Percentiles rank a stretch among this genome's conserved stretches.
Conservation (phyloP, 1,140 invertebrate species). For the Drosophila ambigua region DNA sequence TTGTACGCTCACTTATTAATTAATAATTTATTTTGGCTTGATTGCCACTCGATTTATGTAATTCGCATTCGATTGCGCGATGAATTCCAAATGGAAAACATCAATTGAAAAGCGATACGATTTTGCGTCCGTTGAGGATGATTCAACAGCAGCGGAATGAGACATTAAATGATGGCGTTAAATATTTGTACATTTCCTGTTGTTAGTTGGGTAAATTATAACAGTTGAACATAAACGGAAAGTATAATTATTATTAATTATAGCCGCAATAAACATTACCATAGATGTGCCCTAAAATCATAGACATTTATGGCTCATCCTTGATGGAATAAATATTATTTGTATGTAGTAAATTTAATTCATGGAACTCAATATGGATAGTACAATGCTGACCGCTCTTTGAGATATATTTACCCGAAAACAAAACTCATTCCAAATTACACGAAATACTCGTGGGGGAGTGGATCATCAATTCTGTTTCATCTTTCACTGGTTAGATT, state of each 20-base stretch:
- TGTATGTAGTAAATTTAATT: background rate
- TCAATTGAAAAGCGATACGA: constrained; percentile 28
- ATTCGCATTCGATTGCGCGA: constrained; percentile 2
- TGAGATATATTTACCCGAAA: no score
- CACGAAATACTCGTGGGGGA: no score
- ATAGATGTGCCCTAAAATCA: no score
- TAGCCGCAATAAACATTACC: no score
- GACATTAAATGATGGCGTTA: background rate
- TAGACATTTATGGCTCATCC: no score
- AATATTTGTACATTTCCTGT: background rate
- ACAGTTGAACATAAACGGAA: no score
- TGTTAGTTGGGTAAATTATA: no score
- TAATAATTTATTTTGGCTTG: constrained; percentile 47
- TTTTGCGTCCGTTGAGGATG: background rate
- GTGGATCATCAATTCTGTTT: constrained; percentile 15
- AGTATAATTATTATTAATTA: no score
- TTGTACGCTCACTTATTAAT: constrained; percentile 45
- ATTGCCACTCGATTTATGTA: constrained; percentile 42
- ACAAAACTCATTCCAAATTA: background rate
- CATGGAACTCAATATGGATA: no score
- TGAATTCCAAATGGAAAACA: constrained; percentile 3
- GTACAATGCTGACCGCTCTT: no score
- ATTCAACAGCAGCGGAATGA: background rate
- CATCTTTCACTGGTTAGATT: constrained; percentile 31
- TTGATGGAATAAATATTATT: no score